phyloP scores from a whole-genome alignment of 2,113 vertebrate species.

The Bujurquina vittata region DNA sequence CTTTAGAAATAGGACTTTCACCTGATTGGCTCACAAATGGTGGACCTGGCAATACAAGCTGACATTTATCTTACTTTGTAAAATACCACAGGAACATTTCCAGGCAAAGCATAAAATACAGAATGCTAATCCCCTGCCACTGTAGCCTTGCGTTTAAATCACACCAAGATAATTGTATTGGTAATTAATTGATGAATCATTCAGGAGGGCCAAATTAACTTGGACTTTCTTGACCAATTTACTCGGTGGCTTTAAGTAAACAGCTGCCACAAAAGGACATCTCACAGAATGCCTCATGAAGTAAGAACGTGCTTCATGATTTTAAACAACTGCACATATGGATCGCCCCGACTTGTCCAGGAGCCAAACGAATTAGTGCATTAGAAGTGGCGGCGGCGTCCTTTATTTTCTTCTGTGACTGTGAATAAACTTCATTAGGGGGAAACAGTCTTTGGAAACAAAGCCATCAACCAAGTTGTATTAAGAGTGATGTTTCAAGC shows the following conservation, averaged over 20 bases:
- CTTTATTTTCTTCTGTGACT: slow-evolving; percentile 48
- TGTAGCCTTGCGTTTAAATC: slow-evolving; percentile 63
- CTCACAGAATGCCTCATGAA: slow-evolving; percentile 46
- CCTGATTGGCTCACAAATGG: slow-evolving; percentile 55
- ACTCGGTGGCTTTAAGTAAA: slow-evolving; percentile 49
- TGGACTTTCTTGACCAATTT: slow-evolving; percentile 67
- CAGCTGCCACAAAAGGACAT: slow-evolving; percentile 39
- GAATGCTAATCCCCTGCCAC: slow-evolving; percentile 57
- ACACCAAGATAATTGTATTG: slow-evolving; percentile 66
- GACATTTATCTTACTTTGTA: slow-evolving; percentile 71
- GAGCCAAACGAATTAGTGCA: slow-evolving; percentile 65
- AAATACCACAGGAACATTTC: slow-evolving; percentile 62
- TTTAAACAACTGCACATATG: slow-evolving; percentile 58
- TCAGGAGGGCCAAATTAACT: slow-evolving; percentile 72
- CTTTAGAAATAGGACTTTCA: slow-evolving; percentile 41
- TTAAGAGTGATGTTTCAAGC: slow-evolving; percentile 58
- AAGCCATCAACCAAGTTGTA: slow-evolving; percentile 53
- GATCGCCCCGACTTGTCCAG: slow-evolving; percentile 51
- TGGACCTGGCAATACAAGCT: slow-evolving; percentile 57
- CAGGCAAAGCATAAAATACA: slow-evolving; percentile 22
- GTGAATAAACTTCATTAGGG: slow-evolving; percentile 64
- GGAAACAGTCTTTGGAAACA: slow-evolving; percentile 58
- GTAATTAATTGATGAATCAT: slow-evolving; percentile 67
- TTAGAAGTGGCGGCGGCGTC: slow-evolving; percentile 27
- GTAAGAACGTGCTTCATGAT: slow-evolving; percentile 61